Evolutionary conservation across 2,888 invertebrate species (phyloP).

Genomic region (Cerastoderma edule): DNA sequence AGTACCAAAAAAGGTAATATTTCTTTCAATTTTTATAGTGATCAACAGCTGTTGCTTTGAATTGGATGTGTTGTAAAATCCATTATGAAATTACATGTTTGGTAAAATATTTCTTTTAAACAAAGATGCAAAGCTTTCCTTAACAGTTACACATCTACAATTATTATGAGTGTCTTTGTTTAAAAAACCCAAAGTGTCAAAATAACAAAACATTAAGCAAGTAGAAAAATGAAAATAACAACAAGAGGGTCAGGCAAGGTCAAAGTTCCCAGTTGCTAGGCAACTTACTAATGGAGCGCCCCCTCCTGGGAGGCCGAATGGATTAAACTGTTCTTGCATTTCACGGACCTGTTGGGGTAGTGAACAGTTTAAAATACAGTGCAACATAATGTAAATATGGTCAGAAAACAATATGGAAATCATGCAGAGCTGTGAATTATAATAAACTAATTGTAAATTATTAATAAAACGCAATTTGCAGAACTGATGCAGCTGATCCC

Average conservation of each 20-base stretch:
- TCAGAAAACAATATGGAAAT: neutral
- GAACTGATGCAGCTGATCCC: too few relatives aligned
- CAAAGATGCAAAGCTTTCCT: conserved; percentile 9
- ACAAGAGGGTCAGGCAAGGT: conserved; percentile 11
- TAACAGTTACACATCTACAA: conserved; percentile 9
- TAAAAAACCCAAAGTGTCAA: too few relatives aligned
- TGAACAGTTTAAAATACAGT: too few relatives aligned
- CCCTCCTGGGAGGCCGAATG: conserved; percentile 56
- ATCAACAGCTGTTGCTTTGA: too few relatives aligned
- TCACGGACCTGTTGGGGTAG: conserved; percentile 42
- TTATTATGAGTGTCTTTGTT: conserved; percentile 12
- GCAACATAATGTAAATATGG: too few relatives aligned
- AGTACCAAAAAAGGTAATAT: too few relatives aligned
- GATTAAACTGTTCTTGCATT: conserved; percentile 52
- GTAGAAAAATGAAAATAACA: neutral
- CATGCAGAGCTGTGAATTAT: too few relatives aligned
- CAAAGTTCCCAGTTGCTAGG: conserved; percentile 46
- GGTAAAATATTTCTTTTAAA: neutral
- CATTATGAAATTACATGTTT: neutral
- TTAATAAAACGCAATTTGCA: too few relatives aligned
- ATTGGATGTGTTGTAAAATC: too few relatives aligned
- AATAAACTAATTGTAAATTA: too few relatives aligned
- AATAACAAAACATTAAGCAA: neutral
- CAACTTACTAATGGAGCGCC: conserved; percentile 62
- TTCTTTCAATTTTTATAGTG: too few relatives aligned